Base-by-base conservation (phyloP, 2,888 invertebrate genomes). In the Oconnorella tubifera region DNA sequence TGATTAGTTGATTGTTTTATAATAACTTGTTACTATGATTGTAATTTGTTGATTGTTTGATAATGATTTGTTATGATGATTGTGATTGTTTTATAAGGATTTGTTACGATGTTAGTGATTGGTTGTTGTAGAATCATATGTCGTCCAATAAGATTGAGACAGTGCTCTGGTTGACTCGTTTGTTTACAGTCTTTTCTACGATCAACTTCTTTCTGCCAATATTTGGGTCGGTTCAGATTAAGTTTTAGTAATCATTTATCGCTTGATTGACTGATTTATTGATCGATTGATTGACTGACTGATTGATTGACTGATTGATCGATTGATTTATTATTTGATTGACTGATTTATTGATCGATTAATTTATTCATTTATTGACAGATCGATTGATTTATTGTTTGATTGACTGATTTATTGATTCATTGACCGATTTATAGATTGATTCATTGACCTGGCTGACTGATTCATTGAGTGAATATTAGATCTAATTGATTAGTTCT, bases 111-210 rank as follows among this genome's bases (percentile, higher is more conserved):
- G n/a, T n/a, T n/a, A n/a, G 40, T 51, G 53, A 19, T 51, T 51
- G 53, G 10, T 25, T 51, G 10, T 49, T 66, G 14, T 59, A 68
- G 68, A 40, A 25, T 25, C 79, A 75, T 65, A 75, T 93, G 70
- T 85, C 88, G 48, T 87, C 87, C 56, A 90, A 95, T 80, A 93
- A 92, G 85, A 87, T 95, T 62, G 91, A 92, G 77, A 89, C 91
- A 55, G 89, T 89, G 0, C 84, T 95, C 64, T 96, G 95, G 92
- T 86, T 88, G 23, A 90, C 93, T 40, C 86, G 98, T 75, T 80
- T 95, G 29, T 85, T 92, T 65, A 91, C 92, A 1, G 59, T 72
- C 19, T 65, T 67, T 48, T 65, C 51, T 25, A 57, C 68, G 19
- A 32, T 72, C 19, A 59, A 49, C 49, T 73, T 68, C 60, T 66